A percentile compares a stretch with the other conserved stretches of the same genome.
Evolutionary conservation across 2,888 invertebrate species (phyloP).

Genomic region (Calameuta idolon): DNA sequence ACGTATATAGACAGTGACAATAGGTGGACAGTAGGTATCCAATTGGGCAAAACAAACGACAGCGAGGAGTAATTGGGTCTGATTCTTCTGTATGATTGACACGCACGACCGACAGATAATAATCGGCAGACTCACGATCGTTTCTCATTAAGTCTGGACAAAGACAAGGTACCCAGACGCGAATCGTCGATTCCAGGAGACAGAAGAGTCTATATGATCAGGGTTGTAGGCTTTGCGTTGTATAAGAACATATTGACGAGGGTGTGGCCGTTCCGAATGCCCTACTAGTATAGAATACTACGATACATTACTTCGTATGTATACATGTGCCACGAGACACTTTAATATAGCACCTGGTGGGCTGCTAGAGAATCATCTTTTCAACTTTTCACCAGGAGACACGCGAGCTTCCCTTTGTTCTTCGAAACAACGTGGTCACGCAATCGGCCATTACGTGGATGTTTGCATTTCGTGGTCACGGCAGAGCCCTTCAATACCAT

Average conservation of each 20-base stretch:
- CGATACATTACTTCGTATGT: background rate
- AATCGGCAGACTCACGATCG: background rate
- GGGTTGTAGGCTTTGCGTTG: background rate
- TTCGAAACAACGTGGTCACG: background rate
- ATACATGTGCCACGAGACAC: background rate
- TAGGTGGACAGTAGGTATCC: background rate
- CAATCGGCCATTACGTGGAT: background rate
- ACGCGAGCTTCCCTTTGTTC: background rate
- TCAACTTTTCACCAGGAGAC: background rate
- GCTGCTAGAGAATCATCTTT: background rate
- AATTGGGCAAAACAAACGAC: background rate
- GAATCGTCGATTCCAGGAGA: background rate
- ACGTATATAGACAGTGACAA: background rate
- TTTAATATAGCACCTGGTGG: background rate
- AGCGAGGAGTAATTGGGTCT: background rate
- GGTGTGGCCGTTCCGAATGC: background rate
- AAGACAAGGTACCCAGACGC: background rate
- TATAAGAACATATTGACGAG: background rate
- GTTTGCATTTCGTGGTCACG: background rate
- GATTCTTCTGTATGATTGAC: background rate
- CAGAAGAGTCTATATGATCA: background rate
- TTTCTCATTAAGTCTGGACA: background rate
- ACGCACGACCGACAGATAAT: background rate
- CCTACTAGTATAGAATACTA: background rate
- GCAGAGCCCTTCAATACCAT: background rate